Base-by-base conservation (phyloP, 2,797 vertebrate genomes). In the Anableps anableps region DNA sequence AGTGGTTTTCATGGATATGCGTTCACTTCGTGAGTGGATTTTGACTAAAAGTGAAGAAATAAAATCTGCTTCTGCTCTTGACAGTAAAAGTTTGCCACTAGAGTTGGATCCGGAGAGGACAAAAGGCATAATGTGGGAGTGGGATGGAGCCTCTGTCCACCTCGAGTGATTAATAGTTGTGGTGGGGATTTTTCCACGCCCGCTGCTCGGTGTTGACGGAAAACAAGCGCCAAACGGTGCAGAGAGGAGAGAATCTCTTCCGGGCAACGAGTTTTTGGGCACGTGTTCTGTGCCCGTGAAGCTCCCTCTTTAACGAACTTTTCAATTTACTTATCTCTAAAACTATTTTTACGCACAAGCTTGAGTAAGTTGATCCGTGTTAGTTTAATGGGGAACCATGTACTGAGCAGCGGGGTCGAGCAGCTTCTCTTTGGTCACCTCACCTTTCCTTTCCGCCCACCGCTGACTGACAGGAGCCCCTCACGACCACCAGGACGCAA, bases 151-250 rank as follows among this genome's bases (percentile, higher is more conserved):
- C 94, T 90, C 83, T 94, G 95, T 94, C 94, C 94, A 95, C 94
- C 92, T 90, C 90, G 90, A 85, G 92, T 97, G 96, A 97, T 97
- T 97, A 97, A 98, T 97, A 93, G 95, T 92, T 89, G 92, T 93
- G 90, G 84, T 90, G 86, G 90, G 26, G 91, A 86, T 92, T 94
- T 94, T 93, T 93, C 94, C 94, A 92, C 93, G 94, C 93, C 94
- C 93, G 93, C 93, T 91, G 86, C 92, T 92, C 88, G 79, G 87
- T 92, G 92, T 92, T 95, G 94, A 94, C 90, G 92, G 93, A 95
- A 96, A 94, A 95, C 91, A 90, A 95, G 94, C 92, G 88, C 91
- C 95, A 94, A 96, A 95, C 86, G 86, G 88, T 85, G 91, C 84
- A 79, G 78, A 87, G 87, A 80, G 84, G 75, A 87, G 87, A 85